Base-by-base conservation (phyloP, 2,888 invertebrate genomes). In the Polietes domitor region DNA sequence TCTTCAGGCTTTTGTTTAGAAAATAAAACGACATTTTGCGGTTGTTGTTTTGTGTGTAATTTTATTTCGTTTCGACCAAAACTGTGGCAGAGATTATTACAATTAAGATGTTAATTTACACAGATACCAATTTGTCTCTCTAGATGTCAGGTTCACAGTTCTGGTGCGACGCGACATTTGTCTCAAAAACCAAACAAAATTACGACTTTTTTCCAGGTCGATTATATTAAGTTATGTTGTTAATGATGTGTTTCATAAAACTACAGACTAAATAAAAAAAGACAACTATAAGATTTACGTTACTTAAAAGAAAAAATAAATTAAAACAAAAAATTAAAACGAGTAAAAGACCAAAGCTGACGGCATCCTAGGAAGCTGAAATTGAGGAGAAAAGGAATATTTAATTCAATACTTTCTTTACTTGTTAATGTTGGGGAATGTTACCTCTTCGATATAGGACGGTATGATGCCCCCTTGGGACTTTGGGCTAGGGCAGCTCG, bases 141-240 rank as follows among this genome's bases (percentile, higher is more conserved):
- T 10, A 41, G 50, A 53, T 78, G 81, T 61, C 61, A 41, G 53
- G 43, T 58, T 71, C 58, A 17, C 32, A 68, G n/a, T 76, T 55
- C 37, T 37, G 15, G 15, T 19, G n/a, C n/a, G n/a, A n/a, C n/a
- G n/a, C 43, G 68, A 68, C 4, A 17, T 47, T 74, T 43, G 21
- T 73, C 6, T 47, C 71, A 83, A 83, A n/a, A n/a, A n/a, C n/a
- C n/a, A n/a, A 84, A 80, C 77, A 84, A 84, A 84, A 84, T 81
- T 81, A 75, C 71, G 19, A 55, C 26, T 19, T 28, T 63, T 73
- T 61, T n/a, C 32, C 63, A 10, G 63, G n/a, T 63, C n/a, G n/a
- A n/a, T n/a, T n/a, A n/a, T n/a, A n/a, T n/a, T n/a, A n/a, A n/a
- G n/a, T n/a, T n/a, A n/a, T 37, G 19, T 68, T 68, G 68, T 58